Evolutionary conservation across 2,113 vertebrate genomes (phyloP), one percentile per base, ranked within the genome.

Genomic region (Ceuthmochares aereus): DNA sequence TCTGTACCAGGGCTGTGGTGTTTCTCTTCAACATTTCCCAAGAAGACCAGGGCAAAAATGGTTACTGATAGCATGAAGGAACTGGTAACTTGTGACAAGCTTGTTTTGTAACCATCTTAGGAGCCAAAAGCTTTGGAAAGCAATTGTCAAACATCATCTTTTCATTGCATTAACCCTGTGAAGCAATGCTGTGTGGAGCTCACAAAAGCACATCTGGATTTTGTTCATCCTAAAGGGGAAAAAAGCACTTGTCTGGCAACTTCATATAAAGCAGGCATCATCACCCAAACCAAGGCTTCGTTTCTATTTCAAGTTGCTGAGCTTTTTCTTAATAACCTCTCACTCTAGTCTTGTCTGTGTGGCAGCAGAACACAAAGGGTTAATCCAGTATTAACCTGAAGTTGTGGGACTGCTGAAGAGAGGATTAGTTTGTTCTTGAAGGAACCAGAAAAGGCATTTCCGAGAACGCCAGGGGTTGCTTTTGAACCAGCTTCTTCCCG

Each of bases 351-450:
- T 62, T 79, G 47, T 32, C 23, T 76, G 6, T 4, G 2, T 69
- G 60, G 37, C 45, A 66, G 56, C 60, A 80, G 84, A 74, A 91
- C 86, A 42, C n/a, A 74, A 78, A 70, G 30, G 13, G 23, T 95
- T 92, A 86, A 75, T 94, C 59, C 93, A 67, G 27, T n/a, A 58
- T 91, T 89, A 80, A 21, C 56, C 66, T 80, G 72, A 73, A 88
- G 80, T 55, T 83, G 77, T 84, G 77, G 56, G 60, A 52, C 52
- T 37, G 82, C 17, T 9, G 8, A 26, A 26, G 60, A 77, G 54
- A 49, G 56, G 59, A 42, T 92, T 89, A 75, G 72, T 60, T 78
- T 93, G 36, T 91, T 93, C 64, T 22, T 87, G 86, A 55, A 63
- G 73, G 77, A 87, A 75, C 62, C 15, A 75, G 74, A 37, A 82